Evolutionary conservation across 2,113 vertebrate genomes (phyloP).

Genomic region (Pollachius pollachius): DNA sequence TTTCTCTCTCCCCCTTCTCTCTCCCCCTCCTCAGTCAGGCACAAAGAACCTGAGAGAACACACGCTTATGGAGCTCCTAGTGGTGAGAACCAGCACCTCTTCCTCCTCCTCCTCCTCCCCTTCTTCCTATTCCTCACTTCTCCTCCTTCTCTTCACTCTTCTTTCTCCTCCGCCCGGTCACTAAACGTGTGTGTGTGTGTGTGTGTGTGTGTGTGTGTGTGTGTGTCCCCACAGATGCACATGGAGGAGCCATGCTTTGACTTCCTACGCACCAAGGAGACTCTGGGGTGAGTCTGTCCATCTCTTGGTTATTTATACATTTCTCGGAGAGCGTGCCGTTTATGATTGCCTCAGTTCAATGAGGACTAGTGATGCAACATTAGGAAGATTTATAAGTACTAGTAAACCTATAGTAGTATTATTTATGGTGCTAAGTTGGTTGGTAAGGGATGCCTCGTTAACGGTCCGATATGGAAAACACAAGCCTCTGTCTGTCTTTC

Average conservation of each 20-base stretch:
- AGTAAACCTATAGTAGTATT: too few species aligned
- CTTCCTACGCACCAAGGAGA: conserved; percentile 96
- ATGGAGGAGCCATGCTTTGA: conserved; percentile 99
- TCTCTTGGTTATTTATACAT: background rate
- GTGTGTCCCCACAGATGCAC: conserved; percentile 84
- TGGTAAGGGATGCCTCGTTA: too few species aligned
- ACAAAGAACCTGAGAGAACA: conserved; percentile 85
- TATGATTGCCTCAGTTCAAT: background rate
- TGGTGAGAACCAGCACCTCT: conserved; percentile 76
- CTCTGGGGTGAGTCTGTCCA: conserved; percentile 83
- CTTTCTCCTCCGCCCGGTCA: too few species aligned
- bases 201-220: too few species aligned
- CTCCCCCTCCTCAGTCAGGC: conserved; percentile 78
- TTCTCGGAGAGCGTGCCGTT: too few species aligned
- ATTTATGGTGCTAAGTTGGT: too few species aligned
- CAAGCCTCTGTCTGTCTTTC: too few species aligned
- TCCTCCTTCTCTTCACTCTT: background rate
- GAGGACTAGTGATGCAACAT: too few species aligned
- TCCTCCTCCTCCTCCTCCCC: too few species aligned
- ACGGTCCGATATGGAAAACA: too few species aligned
- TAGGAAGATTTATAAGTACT: too few species aligned
- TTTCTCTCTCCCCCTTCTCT: background rate
- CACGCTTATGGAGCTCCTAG: conserved; percentile 92
- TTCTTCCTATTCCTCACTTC: background rate
- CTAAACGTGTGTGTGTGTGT: too few species aligned